These are phyloP conservation scores for Drosophila picticornis DNA, from an alignment of 2,888 invertebrate genomes.

Conservation along the genomic window DNA sequence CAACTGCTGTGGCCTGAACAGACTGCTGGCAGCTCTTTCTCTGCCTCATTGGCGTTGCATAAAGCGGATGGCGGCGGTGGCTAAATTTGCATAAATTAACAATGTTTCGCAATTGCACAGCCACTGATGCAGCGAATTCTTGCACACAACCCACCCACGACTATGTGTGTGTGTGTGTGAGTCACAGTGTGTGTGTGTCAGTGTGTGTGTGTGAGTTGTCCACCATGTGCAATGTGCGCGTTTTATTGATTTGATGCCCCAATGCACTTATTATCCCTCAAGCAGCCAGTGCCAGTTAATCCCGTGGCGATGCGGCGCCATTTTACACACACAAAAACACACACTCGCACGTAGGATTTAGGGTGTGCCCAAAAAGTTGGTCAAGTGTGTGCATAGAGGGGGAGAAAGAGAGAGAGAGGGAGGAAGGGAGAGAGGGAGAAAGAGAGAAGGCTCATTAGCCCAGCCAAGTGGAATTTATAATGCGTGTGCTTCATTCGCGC, in stretches of 20 bases:
- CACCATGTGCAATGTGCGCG: conserved; percentile 69
- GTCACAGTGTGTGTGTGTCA: conserved; percentile 24
- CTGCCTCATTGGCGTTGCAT: conserved; percentile 77
- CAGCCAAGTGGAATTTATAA: conserved; percentile 60
- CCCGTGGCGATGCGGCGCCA: conserved; percentile 66
- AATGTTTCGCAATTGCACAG: conserved; percentile 77
- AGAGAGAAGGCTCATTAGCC: conserved; percentile 62
- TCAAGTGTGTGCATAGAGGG: conserved; percentile 46
- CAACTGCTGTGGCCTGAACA: conserved; percentile 54
- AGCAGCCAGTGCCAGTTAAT: conserved; percentile 72
- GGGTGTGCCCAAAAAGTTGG: conserved; percentile 71
- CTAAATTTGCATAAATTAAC: conserved; percentile 80
- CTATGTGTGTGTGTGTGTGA: conserved; percentile 30
- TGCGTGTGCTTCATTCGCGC: conserved; percentile 4
- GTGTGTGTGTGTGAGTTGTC: conserved; percentile 46
- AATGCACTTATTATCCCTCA: conserved; percentile 80
- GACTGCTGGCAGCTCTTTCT: conserved; percentile 41
- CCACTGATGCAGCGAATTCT: conserved; percentile 78
- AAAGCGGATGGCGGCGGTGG: conserved; percentile 69
- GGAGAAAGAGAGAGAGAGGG: neutral
- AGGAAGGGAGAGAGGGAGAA: too few relatives aligned
- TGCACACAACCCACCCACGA: conserved; percentile 29
- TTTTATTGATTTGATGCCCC: conserved; percentile 83
- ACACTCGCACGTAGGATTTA: conserved; percentile 45
- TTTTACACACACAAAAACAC: conserved; percentile 50